A percentile compares a stretch with the other conserved stretches of the same genome.
phyloP scores from a whole-genome alignment of 2,888 invertebrate genomes.

The Petrolisthes manimaculis region DNA sequence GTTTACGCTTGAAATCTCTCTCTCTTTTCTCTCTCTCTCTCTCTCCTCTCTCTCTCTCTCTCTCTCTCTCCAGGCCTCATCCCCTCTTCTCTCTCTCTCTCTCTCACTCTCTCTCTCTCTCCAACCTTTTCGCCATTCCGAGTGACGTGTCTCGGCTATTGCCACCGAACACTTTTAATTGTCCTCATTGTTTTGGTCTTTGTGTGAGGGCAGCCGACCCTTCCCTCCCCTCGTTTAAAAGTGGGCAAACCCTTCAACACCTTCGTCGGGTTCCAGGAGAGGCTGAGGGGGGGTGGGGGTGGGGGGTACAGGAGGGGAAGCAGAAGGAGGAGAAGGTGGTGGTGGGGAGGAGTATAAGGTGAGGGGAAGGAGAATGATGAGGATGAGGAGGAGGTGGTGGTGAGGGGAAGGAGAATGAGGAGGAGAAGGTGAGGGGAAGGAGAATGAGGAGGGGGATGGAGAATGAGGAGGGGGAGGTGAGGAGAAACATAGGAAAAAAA shows the following conservation, averaged over 20 bases:
- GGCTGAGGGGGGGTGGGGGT: not conserved
- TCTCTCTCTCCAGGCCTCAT: not conserved
- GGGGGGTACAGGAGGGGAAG: not conserved
- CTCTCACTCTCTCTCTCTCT: not conserved
- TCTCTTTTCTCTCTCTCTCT: not conserved
- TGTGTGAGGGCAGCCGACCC: constrained; percentile 39
- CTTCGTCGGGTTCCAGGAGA: too few relatives aligned
- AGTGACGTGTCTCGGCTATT: constrained; percentile 25
- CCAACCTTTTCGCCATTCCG: not conserved
- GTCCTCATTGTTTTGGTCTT: constrained; percentile 51
- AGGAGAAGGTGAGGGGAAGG: too few relatives aligned
- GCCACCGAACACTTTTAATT: constrained; percentile 51
- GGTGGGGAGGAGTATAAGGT: too few relatives aligned
- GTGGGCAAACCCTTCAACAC: not conserved
- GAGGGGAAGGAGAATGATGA: too few relatives aligned
- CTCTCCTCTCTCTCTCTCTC: not conserved
- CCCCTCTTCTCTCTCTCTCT: not conserved
- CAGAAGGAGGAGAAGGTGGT: too few relatives aligned
- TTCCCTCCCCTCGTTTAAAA: constrained; percentile 1
- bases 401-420: too few relatives aligned
- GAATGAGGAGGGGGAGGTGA: too few relatives aligned
- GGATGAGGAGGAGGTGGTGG: too few relatives aligned
- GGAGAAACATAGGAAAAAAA: too few relatives aligned
- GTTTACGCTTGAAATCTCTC: too few relatives aligned
- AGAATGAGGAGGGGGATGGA: too few relatives aligned